Conservation (phyloP, 2,888 invertebrate species). For the Chloroclysta siterata region DNA sequence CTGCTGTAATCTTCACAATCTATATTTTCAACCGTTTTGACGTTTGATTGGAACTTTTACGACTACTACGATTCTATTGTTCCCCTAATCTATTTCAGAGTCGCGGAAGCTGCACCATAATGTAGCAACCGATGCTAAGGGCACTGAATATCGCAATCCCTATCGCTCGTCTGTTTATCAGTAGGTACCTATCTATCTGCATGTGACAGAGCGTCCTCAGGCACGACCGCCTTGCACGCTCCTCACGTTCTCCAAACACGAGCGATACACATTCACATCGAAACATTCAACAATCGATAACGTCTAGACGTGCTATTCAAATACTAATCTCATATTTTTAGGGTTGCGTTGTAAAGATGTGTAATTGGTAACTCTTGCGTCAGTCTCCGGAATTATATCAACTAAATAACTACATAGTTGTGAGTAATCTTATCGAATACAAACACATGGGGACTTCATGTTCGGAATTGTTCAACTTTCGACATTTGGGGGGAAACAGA, state of each 20-base stretch:
- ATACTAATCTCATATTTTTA: constrained; percentile 26
- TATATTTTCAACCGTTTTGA: no score
- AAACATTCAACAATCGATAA: constrained; percentile 39
- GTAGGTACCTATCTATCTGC: not conserved
- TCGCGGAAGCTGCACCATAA: not conserved
- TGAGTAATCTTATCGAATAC: no score
- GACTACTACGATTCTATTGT: no score
- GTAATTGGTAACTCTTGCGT: not conserved
- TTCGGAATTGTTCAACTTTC: no score
- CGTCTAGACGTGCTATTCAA: constrained; percentile 35
- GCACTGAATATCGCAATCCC: constrained; percentile 14
- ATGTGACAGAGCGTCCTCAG: constrained; percentile 10
- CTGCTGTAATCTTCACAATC: no score
- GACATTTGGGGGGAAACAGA: no score
- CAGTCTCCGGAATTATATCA: not conserved
- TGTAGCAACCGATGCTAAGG: not conserved
- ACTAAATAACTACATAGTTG: no score
- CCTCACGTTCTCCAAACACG: constrained; percentile 36
- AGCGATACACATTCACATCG: constrained; percentile 31
- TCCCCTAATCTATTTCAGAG: not conserved
- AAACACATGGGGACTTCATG: no score
- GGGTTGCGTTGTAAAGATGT: constrained; percentile 6
- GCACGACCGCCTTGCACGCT: constrained; percentile 19
- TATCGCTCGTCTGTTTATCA: constrained; percentile 19
- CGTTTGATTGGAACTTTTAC: no score